phyloP scores from a whole-genome alignment of 2,113 vertebrate genomes.

The Nothocercus nigrocapillus region DNA sequence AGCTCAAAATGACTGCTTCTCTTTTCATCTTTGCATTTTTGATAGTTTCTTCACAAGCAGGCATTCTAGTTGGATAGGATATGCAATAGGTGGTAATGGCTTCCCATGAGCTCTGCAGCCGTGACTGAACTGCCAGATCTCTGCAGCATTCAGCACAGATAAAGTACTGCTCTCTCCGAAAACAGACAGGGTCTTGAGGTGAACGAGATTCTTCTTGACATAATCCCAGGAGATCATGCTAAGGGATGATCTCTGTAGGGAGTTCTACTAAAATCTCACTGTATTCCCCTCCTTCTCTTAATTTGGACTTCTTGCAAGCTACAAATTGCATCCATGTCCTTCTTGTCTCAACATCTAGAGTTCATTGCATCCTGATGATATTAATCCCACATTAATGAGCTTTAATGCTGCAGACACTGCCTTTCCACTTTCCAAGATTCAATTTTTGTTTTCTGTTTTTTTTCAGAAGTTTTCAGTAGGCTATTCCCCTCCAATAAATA shows the following conservation, averaged over 20 bases:
- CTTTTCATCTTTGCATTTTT: neutral
- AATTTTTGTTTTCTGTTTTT: neutral
- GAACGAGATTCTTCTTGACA: neutral
- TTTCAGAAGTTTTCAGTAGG: neutral
- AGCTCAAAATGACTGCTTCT: neutral
- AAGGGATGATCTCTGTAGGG: neutral
- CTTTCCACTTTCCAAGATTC: neutral
- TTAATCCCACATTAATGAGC: neutral
- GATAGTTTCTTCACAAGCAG: neutral
- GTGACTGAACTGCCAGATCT: neutral
- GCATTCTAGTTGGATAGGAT: neutral
- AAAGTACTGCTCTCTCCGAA: neutral
- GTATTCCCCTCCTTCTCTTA: neutral
- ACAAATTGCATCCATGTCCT: neutral
- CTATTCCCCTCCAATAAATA: neutral
- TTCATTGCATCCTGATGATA: neutral
- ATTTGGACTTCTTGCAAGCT: neutral
- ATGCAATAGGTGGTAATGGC: neutral
- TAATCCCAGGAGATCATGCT: neutral
- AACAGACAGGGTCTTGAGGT: neutral
- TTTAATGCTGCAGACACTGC: neutral
- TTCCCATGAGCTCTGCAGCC: neutral
- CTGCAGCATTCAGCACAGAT: neutral
- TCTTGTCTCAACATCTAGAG: neutral
- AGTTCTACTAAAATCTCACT: neutral